Evolutionary conservation across 1,140 invertebrate genomes (phyloP).

Genomic region (Eumaeus atala): DNA sequence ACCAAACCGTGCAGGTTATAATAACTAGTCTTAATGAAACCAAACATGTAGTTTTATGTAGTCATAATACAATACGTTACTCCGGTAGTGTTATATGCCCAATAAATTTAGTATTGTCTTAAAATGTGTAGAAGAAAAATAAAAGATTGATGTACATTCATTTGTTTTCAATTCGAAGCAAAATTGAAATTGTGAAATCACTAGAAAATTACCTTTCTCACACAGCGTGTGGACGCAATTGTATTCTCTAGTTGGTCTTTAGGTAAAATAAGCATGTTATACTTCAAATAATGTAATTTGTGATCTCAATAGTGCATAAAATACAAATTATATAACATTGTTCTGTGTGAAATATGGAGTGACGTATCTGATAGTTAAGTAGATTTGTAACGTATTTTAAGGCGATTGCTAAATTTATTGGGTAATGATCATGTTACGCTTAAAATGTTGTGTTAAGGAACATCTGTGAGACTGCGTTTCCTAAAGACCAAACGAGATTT

Average conservation of each 20-base stretch:
- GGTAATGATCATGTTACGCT: conserved; percentile 54
- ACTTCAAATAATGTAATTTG: conserved; percentile 11
- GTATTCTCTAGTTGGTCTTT: conserved; percentile 66
- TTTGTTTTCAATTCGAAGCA: conserved; percentile 59
- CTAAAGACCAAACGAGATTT: conserved; percentile 73
- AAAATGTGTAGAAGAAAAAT: conserved; percentile 46
- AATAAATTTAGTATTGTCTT: conserved; percentile 69
- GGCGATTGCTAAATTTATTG: conserved; percentile 70
- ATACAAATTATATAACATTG: conserved; percentile 4
- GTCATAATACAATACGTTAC: conserved; percentile 29
- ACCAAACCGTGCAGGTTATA: conserved; percentile 11
- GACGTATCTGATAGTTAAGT: conserved; percentile 39
- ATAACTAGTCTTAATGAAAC: background rate
- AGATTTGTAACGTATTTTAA: conserved; percentile 52
- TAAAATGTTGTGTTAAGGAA: conserved; percentile 34
- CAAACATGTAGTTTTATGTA: too few species aligned
- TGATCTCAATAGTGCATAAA: conserved; percentile 10
- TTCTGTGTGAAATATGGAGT: conserved; percentile 38
- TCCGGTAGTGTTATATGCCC: conserved; percentile 51
- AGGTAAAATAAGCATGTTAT: conserved; percentile 51
- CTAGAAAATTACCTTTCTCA: conserved; percentile 50
- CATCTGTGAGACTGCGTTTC: conserved; percentile 48
- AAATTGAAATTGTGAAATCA: conserved; percentile 65
- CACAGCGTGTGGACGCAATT: conserved; percentile 43
- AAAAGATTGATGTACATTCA: conserved; percentile 37